Evolutionary conservation across 2,888 invertebrate species (phyloP).

Genomic region (Calliphora vomitoria): DNA sequence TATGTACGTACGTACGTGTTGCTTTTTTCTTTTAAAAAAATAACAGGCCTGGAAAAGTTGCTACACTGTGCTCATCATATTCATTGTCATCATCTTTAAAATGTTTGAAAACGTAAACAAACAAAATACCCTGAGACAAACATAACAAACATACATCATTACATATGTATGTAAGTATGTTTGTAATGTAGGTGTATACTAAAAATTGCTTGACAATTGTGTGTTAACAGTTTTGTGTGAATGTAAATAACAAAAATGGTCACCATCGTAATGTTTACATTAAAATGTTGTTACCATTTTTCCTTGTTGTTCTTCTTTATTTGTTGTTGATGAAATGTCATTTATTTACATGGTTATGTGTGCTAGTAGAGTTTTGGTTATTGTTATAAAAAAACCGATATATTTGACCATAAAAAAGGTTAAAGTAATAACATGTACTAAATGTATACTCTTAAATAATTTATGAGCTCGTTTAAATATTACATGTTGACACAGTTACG

Average conservation of each 20-base stretch:
- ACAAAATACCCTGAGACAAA: constrained; percentile 7
- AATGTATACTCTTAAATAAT: constrained; percentile 6
- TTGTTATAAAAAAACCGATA: constrained; percentile 9
- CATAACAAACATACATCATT: neutral
- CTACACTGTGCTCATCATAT: constrained; percentile 4
- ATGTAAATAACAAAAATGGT: constrained; percentile 22
- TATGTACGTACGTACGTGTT: constrained; percentile 32
- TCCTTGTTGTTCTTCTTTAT: neutral
- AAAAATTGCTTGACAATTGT: constrained; percentile 15
- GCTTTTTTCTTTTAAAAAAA: neutral
- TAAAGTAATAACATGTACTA: constrained; percentile 35
- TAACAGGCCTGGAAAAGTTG: neutral
- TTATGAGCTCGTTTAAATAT: constrained; percentile 16
- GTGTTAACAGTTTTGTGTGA: constrained; percentile 24
- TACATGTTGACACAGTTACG: constrained; percentile 59
- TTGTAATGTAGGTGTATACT: neutral
- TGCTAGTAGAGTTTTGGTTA: no score
- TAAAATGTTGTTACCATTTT: constrained; percentile 6
- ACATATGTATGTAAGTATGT: neutral
- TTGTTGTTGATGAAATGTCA: neutral
- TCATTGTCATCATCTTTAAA: constrained; percentile 22
- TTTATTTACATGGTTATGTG: neutral
- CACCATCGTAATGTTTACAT: neutral
- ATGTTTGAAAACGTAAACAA: neutral
- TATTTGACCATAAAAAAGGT: constrained; percentile 63